phyloP scores from a whole-genome alignment of 2,888 invertebrate genomes.

The Bruchidius siliquastri region DNA sequence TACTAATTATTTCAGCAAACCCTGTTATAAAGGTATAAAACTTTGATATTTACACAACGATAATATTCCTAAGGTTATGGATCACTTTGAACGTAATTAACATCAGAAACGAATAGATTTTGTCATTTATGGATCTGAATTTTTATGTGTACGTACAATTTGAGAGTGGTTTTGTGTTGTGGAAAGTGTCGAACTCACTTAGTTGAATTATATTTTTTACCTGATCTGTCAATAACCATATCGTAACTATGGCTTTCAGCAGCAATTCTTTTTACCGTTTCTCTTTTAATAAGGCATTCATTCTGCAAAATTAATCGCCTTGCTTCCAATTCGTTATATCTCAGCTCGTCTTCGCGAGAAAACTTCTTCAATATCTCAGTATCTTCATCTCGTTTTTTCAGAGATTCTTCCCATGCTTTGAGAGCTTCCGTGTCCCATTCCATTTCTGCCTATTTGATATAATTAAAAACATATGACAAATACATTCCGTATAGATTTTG shows the following conservation, averaged over 20 bases:
- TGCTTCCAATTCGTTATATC: conserved; percentile 58
- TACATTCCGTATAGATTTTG: too few relatives aligned
- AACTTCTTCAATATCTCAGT: conserved; percentile 68
- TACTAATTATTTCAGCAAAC: too few relatives aligned
- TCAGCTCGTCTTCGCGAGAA: conserved; percentile 65
- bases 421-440: conserved; percentile 65
- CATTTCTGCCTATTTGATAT: conserved; percentile 53
- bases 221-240: conserved; percentile 42
- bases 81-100: too few relatives aligned
- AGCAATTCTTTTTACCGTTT: conserved; percentile 47
- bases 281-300: conserved; percentile 49
- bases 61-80: too few relatives aligned
- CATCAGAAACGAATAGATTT: too few relatives aligned
- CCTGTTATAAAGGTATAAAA: too few relatives aligned
- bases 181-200: too few relatives aligned
- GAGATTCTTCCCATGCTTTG: conserved; percentile 66
- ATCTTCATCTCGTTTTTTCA: conserved; percentile 64
- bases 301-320: conserved; percentile 50
- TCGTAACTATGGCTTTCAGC: conserved; percentile 55
- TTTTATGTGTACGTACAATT: too few relatives aligned
- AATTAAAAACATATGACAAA: too few relatives aligned
- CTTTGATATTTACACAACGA: too few relatives aligned
- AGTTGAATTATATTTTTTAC: conserved; percentile 22
- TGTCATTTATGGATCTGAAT: too few relatives aligned
- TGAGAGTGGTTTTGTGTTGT: too few relatives aligned